Percentiles rank a stretch among this genome's conserved stretches.
Conservation (phyloP, 2,797 vertebrate genomes). For the Periparus ater region DNA sequence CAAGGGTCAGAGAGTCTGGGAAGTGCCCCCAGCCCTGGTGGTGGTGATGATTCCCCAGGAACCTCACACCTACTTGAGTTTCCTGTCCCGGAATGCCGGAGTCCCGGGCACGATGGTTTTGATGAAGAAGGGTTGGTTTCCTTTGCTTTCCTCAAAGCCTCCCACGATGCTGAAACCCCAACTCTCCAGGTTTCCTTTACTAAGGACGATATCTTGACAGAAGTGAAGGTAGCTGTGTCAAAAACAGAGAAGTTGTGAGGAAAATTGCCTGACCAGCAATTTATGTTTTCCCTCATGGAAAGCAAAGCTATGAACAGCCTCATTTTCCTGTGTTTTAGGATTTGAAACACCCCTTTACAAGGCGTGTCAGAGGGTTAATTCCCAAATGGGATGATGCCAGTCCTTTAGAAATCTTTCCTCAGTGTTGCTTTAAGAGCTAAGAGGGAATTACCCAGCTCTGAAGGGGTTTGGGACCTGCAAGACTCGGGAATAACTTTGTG, state of each 20-base stretch:
- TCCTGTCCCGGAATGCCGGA: constrained; percentile 88
- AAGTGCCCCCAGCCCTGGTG: fast-evolving
- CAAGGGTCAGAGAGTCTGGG: not conserved
- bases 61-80: constrained; percentile 85
- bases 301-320: not conserved
- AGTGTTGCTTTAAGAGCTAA: not conserved
- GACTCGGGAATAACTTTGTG: not conserved
- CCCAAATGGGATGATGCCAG: not conserved
- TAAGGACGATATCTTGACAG: constrained; percentile 88
- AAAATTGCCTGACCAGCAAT: not conserved
- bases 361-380: not conserved
- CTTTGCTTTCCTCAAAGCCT: constrained; percentile 90
- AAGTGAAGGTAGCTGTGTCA: constrained; percentile 86
- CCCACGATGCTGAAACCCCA: constrained; percentile 98
- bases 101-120: constrained; percentile 96
- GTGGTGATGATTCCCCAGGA: not conserved
- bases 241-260: not conserved
- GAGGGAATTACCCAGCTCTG: not conserved
- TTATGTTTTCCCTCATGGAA: not conserved
- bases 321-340: not conserved
- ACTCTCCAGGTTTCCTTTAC: constrained; percentile 89
- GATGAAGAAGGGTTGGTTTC: constrained; percentile 94
- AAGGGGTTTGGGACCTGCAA: not conserved
- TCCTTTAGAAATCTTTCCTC: not conserved
- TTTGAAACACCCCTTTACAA: not conserved